Evolutionary conservation across 1,140 invertebrate species (phyloP), one percentile per base, ranked within the genome.

Genomic region (Ptiloglossa arizonensis): DNA sequence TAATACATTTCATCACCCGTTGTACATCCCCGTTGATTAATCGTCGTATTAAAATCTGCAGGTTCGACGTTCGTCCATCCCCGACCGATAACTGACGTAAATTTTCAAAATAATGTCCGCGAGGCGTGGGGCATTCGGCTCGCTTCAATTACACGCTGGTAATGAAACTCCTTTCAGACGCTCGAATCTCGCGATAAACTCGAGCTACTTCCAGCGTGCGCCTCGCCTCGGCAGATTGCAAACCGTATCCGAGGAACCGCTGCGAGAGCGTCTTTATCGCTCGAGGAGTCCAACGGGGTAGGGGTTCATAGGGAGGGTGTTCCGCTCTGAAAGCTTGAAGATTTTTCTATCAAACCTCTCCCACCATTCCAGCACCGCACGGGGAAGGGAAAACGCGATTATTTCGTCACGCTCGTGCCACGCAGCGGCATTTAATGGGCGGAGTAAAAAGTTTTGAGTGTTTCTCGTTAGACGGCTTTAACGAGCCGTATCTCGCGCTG

Each of bases 111-210:
- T 41, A 41, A 35, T 62, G 35, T 41, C 35, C 17, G 35, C 9
- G 11, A 41, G 35, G 41, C n/a, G 56, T 19, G 13, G 57, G 22
- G 59, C 8, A 44, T 35, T 32, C 29, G 24, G 24, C 15, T 15
- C 22, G 35, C 35, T 41, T 62, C 59, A 44, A 62, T 62, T 62
- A 62, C 59, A 62, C n/a, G 59, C 22, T 35, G 35, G 59, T 62
- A 62, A 62, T 62, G 59, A 62, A 62, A 38, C 59, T 24, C 32
- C 35, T 62, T 62, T 22, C 32, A 60, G 57, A 8, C 15, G 56
- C n/a, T 22, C n/a, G 32, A 35, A 22, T 60, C n/a, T 62, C 59
- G 52, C 52, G 52, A 62, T 38, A 62, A 41, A 24, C 35, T 38
- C 57, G 29, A 22, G 35, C 59, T 62, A 22, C n/a, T 35, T 62